Base-by-base conservation (phyloP, 2,888 invertebrate species). In the Dynastes grantii region DNA sequence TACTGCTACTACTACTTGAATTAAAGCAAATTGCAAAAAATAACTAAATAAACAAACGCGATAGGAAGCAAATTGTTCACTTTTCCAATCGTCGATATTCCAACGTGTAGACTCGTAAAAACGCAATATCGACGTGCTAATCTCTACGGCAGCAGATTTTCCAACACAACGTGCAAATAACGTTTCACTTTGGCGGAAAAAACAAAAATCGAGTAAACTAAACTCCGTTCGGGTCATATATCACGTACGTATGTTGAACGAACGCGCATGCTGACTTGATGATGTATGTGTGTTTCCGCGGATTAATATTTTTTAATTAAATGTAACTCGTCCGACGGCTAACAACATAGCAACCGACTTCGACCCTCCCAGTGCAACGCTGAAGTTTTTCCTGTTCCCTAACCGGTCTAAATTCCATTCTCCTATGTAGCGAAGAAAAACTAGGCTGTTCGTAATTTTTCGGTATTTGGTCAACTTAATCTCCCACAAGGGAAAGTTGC, bases 221-320 rank as follows among this genome's bases (percentile, higher is more conserved):
- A 64, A 58, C 32, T 53, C 29, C 45, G 49, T 5, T 9, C 29
- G 8, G 64, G 13, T 53, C 27, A 70, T 70, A 70, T 53, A 55
- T 70, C 70, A 70, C 27, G 70, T 51, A 70, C 11, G 70, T 32
- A 51, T n/a, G 32, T 70, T 58, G 27, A 16, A 22, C 55, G 55
- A 22, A 22, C 5, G 16, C 37, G 53, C 32, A 29, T n/a, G 5
- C 55, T 58, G 22, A 6, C 70, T 5, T 11, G 55, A 70, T 70
- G 70, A 70, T 55, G 70, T 70, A 70, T 70, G 70, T 70, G 53
- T 70, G 70, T n/a, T 70, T 70, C 16, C n/a, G 49, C 32, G 53
- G 55, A 70, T 70, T 70, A 70, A 70, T 70, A 70, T 70, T 70
- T 70, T 70, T 70, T 70, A 70, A 70, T 70, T 70, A 70, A 70